A percentile compares a stretch with the other conserved stretches of the same genome.
Evolutionary conservation across 2,888 invertebrate genomes (phyloP).

Genomic region (Thereva unica): DNA sequence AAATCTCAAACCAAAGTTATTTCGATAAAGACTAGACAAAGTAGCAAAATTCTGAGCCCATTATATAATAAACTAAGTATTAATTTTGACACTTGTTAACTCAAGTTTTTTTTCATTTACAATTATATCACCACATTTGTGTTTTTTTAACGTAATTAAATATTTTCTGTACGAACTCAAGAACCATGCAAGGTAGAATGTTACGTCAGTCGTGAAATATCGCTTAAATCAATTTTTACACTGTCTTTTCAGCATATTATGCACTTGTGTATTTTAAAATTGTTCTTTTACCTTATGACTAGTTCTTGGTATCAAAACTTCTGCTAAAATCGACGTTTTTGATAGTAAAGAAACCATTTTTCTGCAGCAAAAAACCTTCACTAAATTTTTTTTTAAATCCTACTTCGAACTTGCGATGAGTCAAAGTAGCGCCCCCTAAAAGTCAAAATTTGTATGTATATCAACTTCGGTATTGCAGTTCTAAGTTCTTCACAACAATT

Average conservation of each 20-base stretch:
- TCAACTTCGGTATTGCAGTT: too few relatives aligned
- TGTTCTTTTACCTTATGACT: slow-evolving; percentile 68
- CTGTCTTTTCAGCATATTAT: background rate
- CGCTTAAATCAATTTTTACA: slow-evolving; percentile 21
- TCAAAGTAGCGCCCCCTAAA: too few relatives aligned
- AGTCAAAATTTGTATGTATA: too few relatives aligned
- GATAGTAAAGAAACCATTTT: slow-evolving; percentile 81
- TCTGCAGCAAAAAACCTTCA: slow-evolving; percentile 42
- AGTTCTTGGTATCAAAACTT: slow-evolving; percentile 70
- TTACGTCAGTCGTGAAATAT: slow-evolving; percentile 37
- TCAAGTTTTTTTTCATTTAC: too few relatives aligned
- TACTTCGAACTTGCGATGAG: too few relatives aligned
- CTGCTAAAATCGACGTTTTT: slow-evolving; percentile 71
- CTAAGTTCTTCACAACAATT: too few relatives aligned
- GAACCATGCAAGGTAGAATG: background rate
- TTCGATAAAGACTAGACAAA: background rate
- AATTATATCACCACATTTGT: too few relatives aligned
- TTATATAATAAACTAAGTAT: background rate
- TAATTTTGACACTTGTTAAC: too few relatives aligned
- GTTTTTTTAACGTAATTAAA: too few relatives aligned
- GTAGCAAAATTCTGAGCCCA: background rate
- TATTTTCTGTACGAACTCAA: too few relatives aligned
- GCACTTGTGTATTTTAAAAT: background rate
- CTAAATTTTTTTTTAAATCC: slow-evolving; percentile 25
- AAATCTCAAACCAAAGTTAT: background rate